These are phyloP conservation scores for Xylocampa areola DNA, from an alignment of 2,888 invertebrate genomes.

Conservation along the genomic window DNA sequence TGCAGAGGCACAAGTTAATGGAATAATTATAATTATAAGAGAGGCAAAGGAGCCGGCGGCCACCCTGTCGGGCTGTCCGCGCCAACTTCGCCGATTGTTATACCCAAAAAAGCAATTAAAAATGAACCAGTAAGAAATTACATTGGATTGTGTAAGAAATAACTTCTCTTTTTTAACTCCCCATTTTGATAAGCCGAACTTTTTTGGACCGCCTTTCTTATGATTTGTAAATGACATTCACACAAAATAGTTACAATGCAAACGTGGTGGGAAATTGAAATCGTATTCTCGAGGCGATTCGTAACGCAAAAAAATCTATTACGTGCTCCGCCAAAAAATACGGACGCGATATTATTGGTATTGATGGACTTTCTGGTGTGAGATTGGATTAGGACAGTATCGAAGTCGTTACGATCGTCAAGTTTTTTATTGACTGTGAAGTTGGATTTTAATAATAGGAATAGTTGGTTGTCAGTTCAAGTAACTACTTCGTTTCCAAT, in stretches of 20 bases:
- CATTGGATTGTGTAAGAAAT: conserved; percentile 75
- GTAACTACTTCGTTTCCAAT: conserved; percentile 44
- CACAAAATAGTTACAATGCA: conserved; percentile 69
- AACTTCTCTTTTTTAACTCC: conserved; percentile 64
- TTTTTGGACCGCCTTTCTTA: conserved; percentile 71
- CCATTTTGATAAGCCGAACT: conserved; percentile 65
- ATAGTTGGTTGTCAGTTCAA: conserved; percentile 42
- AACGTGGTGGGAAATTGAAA: conserved; percentile 77
- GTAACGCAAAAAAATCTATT: conserved; percentile 67
- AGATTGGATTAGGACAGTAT: conserved; percentile 48
- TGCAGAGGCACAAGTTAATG: conserved; percentile 86
- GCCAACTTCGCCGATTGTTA: conserved; percentile 82
- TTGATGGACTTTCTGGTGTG: conserved; percentile 41
- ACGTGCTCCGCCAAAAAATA: conserved; percentile 56
- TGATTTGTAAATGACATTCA: conserved; percentile 76
- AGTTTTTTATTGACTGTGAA: conserved; percentile 47
- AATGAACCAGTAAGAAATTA: conserved; percentile 80
- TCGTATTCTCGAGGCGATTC: conserved; percentile 65
- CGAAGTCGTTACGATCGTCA: conserved; percentile 23
- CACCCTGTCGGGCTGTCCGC: conserved; percentile 86
- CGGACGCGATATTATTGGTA: conserved; percentile 34
- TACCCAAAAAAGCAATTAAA: conserved; percentile 87
- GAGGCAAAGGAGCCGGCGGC: conserved; percentile 83
- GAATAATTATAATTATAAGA: conserved; percentile 88
- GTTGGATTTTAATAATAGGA: conserved; percentile 47